A percentile compares a stretch with the other conserved stretches of the same genome.
These are phyloP conservation scores for Phrynosoma platyrhinos DNA, from an alignment of 2,113 vertebrate species.

Conservation along the genomic window DNA sequence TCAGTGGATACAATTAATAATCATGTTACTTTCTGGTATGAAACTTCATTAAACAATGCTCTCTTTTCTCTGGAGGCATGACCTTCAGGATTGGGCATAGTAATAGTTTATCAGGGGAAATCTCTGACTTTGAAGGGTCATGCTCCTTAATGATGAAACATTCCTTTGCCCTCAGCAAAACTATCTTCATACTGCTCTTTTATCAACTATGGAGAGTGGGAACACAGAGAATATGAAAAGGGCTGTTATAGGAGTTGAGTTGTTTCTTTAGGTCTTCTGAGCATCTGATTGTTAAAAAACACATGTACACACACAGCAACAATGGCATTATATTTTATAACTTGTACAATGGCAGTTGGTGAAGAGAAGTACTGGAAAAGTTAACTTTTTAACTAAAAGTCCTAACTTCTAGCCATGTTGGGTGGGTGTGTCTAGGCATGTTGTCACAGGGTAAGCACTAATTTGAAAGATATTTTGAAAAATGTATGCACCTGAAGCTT, in stretches of 20 bases:
- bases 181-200: constrained; percentile 55
- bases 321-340: constrained; percentile 32
- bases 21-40: constrained; percentile 35
- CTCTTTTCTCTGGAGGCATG: constrained; percentile 38
- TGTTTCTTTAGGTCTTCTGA: constrained; percentile 31
- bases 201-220: constrained; percentile 31
- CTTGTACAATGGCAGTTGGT: constrained; percentile 33
- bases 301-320: no score
- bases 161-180: constrained; percentile 62
- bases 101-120: constrained; percentile 35
- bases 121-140: constrained; percentile 48
- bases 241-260: constrained; percentile 56
- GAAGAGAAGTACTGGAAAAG: neutral
- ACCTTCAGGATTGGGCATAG: constrained; percentile 35
- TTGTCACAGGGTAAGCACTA: no score
- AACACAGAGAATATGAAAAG: constrained; percentile 51
- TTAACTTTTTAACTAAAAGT: no score
- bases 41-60: constrained; percentile 24
- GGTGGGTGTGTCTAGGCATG: no score
- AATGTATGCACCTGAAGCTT: no score
- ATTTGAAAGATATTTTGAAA: no score
- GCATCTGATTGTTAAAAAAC: constrained; percentile 38
- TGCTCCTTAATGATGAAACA: constrained; percentile 57
- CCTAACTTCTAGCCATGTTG: neutral
- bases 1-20: constrained; percentile 65